Evolutionary conservation across 1,140 invertebrate genomes (phyloP).

Genomic region (Pseudomyrmex gracilis): DNA sequence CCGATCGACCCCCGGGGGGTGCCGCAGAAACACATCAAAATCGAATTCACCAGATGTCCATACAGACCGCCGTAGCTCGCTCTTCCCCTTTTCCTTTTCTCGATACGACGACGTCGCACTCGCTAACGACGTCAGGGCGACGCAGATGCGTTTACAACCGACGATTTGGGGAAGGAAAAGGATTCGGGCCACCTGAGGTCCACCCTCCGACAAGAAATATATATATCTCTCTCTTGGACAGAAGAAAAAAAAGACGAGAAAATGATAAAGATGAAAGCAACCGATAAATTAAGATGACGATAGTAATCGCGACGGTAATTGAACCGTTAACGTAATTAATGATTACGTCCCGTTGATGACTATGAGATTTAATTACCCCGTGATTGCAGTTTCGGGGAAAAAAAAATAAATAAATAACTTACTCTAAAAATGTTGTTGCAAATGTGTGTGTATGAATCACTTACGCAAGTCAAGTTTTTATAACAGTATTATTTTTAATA

Average conservation of each 20-base stretch:
- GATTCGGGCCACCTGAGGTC: conserved; percentile 54
- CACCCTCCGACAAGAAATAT: not conserved
- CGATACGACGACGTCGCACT: conserved; percentile 71
- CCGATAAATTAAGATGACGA: not conserved
- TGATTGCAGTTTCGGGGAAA: no score
- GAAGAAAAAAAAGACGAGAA: not conserved
- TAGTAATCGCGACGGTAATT: not conserved
- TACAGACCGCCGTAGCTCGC: conserved; percentile 72
- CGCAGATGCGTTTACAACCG: conserved; percentile 70
- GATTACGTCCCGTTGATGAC: not conserved
- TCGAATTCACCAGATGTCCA: conserved; percentile 85
- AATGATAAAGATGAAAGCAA: not conserved
- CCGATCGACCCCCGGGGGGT: conserved; percentile 73
- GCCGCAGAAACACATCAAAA: conserved; percentile 84
- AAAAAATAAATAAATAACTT: no score
- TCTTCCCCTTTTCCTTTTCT: conserved; percentile 48
- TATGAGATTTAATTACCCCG: not conserved
- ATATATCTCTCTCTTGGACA: not conserved
- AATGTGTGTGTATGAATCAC: not conserved
- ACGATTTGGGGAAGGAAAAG: conserved; percentile 66
- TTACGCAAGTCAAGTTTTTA: not conserved
- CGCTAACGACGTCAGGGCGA: conserved; percentile 77
- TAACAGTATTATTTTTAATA: conserved; percentile 9
- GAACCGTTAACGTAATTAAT: not conserved
- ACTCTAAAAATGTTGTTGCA: no score